Evolutionary conservation across 2,888 invertebrate species (phyloP).

Genomic region (Noctua janthina): DNA sequence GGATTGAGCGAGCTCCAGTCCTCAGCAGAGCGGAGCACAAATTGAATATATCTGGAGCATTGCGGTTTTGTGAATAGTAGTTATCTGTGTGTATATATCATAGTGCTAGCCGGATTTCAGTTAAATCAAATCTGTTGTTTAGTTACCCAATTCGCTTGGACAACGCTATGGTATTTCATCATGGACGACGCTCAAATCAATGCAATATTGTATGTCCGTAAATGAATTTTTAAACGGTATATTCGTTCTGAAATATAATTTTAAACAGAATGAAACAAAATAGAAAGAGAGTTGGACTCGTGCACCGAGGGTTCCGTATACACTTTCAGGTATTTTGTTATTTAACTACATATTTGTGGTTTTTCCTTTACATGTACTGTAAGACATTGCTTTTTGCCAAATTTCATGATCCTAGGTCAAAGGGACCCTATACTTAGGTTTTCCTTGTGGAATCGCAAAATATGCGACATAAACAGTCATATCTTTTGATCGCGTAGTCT

Average conservation of each 20-base stretch:
- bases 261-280: background rate
- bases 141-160: constrained; percentile 30
- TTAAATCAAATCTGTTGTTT: constrained; percentile 47
- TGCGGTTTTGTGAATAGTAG: constrained; percentile 62
- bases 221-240: background rate
- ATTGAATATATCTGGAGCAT: constrained; percentile 65
- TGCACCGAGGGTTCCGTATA: no score
- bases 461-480: no score
- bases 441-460: no score
- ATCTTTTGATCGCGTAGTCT: no score
- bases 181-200: background rate
- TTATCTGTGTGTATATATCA: constrained; percentile 22
- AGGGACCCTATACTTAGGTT: no score
- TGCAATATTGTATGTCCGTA: background rate
- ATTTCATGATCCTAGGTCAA: no score
- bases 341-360: background rate
- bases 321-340: background rate
- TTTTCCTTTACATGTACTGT: no score
- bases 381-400: no score
- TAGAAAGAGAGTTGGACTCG: background rate
- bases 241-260: background rate
- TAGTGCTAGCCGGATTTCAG: constrained; percentile 19
- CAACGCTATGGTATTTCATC: background rate
- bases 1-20: constrained; percentile 56
- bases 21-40: constrained; percentile 51